phyloP scores from a whole-genome alignment of 1,140 invertebrate genomes.

The Agrypnia vestita region DNA sequence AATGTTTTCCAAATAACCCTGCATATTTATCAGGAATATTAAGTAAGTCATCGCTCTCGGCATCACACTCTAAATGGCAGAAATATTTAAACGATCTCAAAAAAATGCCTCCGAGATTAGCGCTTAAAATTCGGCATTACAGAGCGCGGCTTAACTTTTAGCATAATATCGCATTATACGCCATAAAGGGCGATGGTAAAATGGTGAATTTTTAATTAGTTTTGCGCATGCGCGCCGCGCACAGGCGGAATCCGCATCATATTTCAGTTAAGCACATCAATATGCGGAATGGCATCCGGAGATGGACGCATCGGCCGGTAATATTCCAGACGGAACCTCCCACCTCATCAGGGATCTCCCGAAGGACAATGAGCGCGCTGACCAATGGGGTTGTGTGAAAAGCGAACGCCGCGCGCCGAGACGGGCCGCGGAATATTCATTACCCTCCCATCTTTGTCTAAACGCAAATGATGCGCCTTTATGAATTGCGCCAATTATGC shows the following conservation, averaged over 20 bases:
- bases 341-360: slow-evolving; percentile 20
- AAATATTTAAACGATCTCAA: neutral
- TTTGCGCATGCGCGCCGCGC: slow-evolving; percentile 27
- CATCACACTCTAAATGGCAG: too few relatives aligned
- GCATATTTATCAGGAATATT: too few relatives aligned
- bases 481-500: too few relatives aligned
- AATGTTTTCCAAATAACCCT: too few relatives aligned
- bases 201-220: slow-evolving; percentile 39
- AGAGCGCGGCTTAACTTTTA: slow-evolving; percentile 2
- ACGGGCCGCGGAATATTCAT: neutral
- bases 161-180: slow-evolving; percentile 33
- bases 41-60: too few relatives aligned
- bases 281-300: slow-evolving; percentile 24
- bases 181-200: slow-evolving; percentile 22
- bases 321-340: slow-evolving; percentile 36
- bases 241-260: slow-evolving; percentile 24
- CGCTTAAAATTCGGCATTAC: slow-evolving; percentile 15
- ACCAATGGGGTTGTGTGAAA: slow-evolving; percentile 16
- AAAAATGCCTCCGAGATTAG: neutral
- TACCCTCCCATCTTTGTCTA: too few relatives aligned
- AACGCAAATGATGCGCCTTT: too few relatives aligned
- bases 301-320: slow-evolving; percentile 27
- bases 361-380: neutral
- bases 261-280: slow-evolving; percentile 40
- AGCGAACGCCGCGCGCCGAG: neutral